A percentile compares a stretch with the other conserved stretches of the same genome.
Evolutionary conservation across 1,140 invertebrate genomes (phyloP).

Genomic region (Amyelois transitella): DNA sequence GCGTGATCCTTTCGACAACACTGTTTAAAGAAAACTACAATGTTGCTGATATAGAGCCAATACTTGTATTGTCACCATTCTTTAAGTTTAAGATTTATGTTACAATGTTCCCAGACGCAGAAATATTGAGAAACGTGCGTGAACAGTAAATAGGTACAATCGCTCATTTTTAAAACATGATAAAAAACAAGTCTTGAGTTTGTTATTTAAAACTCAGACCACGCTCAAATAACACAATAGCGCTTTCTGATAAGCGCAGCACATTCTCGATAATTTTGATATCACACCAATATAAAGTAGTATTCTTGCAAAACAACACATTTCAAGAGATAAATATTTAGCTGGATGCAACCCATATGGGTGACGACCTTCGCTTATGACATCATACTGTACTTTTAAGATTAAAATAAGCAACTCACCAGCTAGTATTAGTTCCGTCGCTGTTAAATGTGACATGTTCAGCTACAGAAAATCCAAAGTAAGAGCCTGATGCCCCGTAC

Average conservation of each 20-base stretch:
- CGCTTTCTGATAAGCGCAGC: slow-evolving; percentile 39
- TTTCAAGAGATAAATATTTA: slow-evolving; percentile 23
- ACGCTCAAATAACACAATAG: slow-evolving; percentile 16
- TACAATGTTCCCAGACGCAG: no score
- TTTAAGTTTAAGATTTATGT: background rate
- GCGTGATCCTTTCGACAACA: background rate
- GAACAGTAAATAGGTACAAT: background rate
- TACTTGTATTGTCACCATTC: background rate
- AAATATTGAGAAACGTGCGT: background rate
- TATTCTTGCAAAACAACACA: slow-evolving; percentile 24
- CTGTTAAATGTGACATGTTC: slow-evolving; percentile 80
- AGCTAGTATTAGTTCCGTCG: slow-evolving; percentile 72
- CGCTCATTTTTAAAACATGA: background rate
- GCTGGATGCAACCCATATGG: slow-evolving; percentile 43
- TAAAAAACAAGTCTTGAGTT: background rate
- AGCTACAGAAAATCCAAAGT: slow-evolving; percentile 93
- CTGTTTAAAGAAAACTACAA: background rate
- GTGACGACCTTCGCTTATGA: slow-evolving; percentile 63
- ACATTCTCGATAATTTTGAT: slow-evolving; percentile 45
- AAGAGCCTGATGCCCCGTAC: slow-evolving; percentile 80
- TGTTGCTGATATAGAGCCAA: background rate
- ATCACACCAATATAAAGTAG: slow-evolving; percentile 33
- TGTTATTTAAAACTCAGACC: background rate
- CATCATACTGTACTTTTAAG: slow-evolving; percentile 45
- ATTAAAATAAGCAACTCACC: slow-evolving; percentile 70